These are phyloP conservation scores for Manis pentadactyla DNA, from an alignment of 2,797 vertebrate species.

Conservation along the genomic window DNA sequence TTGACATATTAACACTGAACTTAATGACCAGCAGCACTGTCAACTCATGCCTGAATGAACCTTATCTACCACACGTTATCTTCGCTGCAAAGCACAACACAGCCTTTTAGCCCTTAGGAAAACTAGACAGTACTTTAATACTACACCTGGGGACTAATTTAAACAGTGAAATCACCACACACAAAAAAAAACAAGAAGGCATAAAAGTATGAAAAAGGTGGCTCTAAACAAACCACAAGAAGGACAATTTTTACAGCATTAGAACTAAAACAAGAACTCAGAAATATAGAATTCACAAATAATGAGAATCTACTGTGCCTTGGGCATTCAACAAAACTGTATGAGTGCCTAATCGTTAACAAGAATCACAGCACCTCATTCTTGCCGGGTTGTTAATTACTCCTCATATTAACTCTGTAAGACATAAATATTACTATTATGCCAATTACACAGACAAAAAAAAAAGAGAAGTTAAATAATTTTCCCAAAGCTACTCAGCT, in stretches of 20 bases:
- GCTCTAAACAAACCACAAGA: neutral
- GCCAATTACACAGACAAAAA: neutral
- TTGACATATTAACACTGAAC: neutral
- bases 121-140: neutral
- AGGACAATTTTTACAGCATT: neutral
- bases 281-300: conserved; percentile 10
- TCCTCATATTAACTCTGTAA: neutral
- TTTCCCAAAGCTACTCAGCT: neutral
- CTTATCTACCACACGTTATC: neutral
- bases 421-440: neutral
- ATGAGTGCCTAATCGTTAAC: neutral
- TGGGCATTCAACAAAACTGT: neutral
- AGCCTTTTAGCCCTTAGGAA: neutral
- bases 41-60: conserved; percentile 7
- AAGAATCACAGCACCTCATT: neutral
- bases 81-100: neutral
- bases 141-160: neutral
- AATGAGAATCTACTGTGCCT: neutral
- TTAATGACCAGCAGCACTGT: neutral
- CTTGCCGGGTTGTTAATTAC: neutral
- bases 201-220: neutral
- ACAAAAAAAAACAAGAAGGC: neutral
- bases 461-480: neutral
- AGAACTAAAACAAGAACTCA: neutral
- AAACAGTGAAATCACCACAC: neutral